phyloP scores from a whole-genome alignment of 2,113 vertebrate genomes.

The Butorides virescens region DNA sequence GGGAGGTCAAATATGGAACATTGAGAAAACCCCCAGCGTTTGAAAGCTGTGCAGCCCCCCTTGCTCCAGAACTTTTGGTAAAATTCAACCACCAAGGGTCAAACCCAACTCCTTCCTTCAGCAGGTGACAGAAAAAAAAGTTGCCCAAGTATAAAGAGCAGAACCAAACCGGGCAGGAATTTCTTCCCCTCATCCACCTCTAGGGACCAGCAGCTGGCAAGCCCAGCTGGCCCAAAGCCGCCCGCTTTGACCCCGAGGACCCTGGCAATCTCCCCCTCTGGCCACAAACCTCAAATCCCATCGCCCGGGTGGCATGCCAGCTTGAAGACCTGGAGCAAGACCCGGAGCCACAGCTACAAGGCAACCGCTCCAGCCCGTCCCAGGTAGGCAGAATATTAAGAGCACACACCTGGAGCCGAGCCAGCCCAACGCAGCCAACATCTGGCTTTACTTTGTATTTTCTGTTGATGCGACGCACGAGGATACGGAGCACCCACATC shows the following conservation, averaged over 20 bases:
- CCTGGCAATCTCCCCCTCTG: not conserved
- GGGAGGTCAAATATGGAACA: not conserved
- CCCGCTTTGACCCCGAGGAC: rapidly evolving
- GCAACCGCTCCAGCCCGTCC: not conserved
- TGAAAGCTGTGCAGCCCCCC: not conserved
- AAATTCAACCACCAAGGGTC: not conserved
- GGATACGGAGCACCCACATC: not conserved
- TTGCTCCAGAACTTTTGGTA: not conserved
- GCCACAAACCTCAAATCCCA: not conserved
- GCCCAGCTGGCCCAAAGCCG: not conserved
- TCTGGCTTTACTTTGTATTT: slow-evolving; percentile 27
- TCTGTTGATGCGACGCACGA: not conserved
- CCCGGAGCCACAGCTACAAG: not conserved
- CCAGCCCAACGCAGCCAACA: not conserved
- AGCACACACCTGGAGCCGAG: not conserved
- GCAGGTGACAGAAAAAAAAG: not conserved
- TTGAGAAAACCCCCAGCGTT: rapidly evolving
- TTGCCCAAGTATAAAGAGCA: not conserved
- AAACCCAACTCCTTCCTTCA: not conserved
- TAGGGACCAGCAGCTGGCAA: not conserved
- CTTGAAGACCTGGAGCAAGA: not conserved
- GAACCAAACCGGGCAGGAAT: not conserved
- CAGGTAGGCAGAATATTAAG: not conserved
- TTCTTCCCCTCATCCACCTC: not conserved
- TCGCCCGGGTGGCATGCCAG: rapidly evolving